Percentiles rank a stretch among this genome's conserved stretches.
Conservation (phyloP, 1,140 invertebrate genomes). For the Calliopsis andreniformis region DNA sequence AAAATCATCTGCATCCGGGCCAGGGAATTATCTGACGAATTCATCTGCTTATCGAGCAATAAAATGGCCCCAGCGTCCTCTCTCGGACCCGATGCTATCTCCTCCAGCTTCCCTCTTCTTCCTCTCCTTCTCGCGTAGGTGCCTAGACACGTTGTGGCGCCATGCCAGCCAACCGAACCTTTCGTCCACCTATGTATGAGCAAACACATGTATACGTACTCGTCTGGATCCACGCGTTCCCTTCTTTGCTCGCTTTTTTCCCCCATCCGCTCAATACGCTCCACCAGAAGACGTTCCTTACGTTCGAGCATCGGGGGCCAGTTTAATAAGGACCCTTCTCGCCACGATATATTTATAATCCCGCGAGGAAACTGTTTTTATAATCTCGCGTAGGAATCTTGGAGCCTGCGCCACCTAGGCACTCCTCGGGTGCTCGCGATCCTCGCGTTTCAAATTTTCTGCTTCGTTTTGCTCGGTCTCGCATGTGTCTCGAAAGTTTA, state of each 20-base stretch:
- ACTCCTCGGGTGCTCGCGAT: not conserved
- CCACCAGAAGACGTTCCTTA: constrained; percentile 27
- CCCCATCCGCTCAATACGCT: constrained; percentile 48
- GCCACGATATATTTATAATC: constrained; percentile 64
- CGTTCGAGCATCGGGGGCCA: constrained; percentile 32
- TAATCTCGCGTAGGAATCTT: constrained; percentile 62
- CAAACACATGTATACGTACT: not conserved
- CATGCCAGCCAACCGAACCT: constrained; percentile 55
- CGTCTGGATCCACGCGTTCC: not conserved
- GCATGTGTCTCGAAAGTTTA: no score
- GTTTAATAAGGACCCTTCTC: constrained; percentile 55
- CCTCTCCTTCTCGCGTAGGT: constrained; percentile 46
- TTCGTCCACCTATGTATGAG: constrained; percentile 33
- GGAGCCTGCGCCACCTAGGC: constrained; percentile 12
- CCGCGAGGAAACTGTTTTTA: constrained; percentile 51
- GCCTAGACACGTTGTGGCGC: constrained; percentile 69
- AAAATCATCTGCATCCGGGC: constrained; percentile 74
- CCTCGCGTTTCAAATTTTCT: not conserved
- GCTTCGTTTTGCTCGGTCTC: not conserved
- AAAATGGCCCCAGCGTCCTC: constrained; percentile 70
- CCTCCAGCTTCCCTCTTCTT: constrained; percentile 54
- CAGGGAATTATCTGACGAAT: constrained; percentile 78
- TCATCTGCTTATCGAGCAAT: constrained; percentile 80
- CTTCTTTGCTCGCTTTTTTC: constrained; percentile 51
- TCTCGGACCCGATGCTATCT: constrained; percentile 73